phyloP scores from a whole-genome alignment of 2,888 invertebrate genomes.

The Dusona sp. region DNA sequence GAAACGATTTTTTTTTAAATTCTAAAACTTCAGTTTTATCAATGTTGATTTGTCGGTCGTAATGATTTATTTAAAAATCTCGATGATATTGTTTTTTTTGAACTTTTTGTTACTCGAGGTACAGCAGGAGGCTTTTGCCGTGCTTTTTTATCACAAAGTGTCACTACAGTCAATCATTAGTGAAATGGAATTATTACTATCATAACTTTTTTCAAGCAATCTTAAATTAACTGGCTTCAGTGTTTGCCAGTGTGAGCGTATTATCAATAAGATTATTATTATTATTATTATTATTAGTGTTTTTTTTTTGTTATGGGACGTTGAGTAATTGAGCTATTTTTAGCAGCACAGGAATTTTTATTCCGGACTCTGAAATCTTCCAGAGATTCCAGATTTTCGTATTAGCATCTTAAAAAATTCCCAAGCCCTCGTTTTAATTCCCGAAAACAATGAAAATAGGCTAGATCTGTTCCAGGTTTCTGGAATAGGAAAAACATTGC shows the following conservation, averaged over 20 bases:
- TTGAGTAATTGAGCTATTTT: slow-evolving; percentile 37
- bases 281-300: not conserved
- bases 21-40: not conserved
- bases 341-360: not conserved
- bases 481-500: not conserved
- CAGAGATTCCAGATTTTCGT: slow-evolving; percentile 20
- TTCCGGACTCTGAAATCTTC: slow-evolving; percentile 26
- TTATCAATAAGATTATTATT: slow-evolving; percentile 9
- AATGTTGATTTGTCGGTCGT: slow-evolving; percentile 10
- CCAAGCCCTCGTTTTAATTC: not conserved
- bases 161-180: slow-evolving; percentile 22
- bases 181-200: not conserved
- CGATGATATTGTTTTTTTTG: slow-evolving; percentile 52
- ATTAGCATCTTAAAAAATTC: not conserved
- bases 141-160: slow-evolving; percentile 55
- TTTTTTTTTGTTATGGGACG: not conserved
- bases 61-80: slow-evolving; percentile 35
- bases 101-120: slow-evolving; percentile 40
- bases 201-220: slow-evolving; percentile 20
- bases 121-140: slow-evolving; percentile 26
- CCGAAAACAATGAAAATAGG: not conserved
- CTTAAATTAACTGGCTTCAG: slow-evolving; percentile 31
- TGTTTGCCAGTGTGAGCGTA: slow-evolving; percentile 28
- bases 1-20: not conserved
- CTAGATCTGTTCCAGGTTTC: not conserved